These are phyloP conservation scores for Pycnonotus jocosus DNA, from an alignment of 2,113 vertebrate genomes.

Conservation along the genomic window DNA sequence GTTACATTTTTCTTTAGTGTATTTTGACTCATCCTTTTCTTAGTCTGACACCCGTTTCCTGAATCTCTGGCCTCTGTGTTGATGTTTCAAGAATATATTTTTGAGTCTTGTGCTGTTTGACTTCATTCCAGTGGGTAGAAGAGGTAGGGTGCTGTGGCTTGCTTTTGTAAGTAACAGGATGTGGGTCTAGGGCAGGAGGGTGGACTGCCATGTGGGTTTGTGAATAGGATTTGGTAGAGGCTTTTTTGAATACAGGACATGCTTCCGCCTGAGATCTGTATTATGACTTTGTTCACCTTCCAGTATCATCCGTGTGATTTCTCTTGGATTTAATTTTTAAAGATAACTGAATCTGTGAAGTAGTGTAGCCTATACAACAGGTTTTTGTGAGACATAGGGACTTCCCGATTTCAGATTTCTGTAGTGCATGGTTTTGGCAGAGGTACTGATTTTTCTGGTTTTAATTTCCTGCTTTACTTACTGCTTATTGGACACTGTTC, in stretches of 20 bases:
- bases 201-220: neutral
- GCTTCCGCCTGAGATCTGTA: neutral
- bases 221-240: neutral
- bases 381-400: neutral
- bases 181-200: neutral
- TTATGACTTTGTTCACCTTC: neutral
- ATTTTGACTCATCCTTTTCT: constrained; percentile 53
- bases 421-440: neutral
- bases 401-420: neutral
- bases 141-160: constrained; percentile 1
- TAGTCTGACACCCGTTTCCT: constrained; percentile 14
- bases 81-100: constrained; percentile 9
- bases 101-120: constrained; percentile 16
- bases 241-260: neutral
- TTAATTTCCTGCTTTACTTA: neutral
- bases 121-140: constrained; percentile 2
- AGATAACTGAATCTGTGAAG: neutral
- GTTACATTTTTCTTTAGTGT: neutral
- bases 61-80: neutral
- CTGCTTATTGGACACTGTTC: neutral
- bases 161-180: constrained; percentile 49
- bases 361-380: neutral
- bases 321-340: neutral
- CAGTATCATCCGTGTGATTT: neutral
- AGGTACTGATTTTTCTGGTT: neutral